Conservation (phyloP, 2,113 vertebrate species). For the Brienomyrus longianalis region DNA sequence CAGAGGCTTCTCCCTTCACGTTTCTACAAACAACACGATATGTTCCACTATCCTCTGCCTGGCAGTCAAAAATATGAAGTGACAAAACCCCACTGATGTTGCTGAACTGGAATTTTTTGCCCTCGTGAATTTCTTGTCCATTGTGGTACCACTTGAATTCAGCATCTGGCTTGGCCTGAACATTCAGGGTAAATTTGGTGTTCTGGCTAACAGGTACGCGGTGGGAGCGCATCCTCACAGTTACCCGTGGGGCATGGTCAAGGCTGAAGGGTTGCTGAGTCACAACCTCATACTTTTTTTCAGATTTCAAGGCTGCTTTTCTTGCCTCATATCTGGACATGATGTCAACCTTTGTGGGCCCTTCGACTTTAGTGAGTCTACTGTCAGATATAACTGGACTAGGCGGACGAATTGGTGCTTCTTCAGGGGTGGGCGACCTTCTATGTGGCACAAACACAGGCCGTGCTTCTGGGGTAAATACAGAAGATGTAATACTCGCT, state of each 20-base stretch:
- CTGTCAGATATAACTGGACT: slow-evolving; percentile 69
- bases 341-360: slow-evolving; percentile 81
- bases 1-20: slow-evolving; percentile 86
- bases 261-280: slow-evolving; percentile 87
- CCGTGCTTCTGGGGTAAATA: slow-evolving; percentile 73
- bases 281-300: slow-evolving; percentile 79
- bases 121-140: slow-evolving; percentile 73
- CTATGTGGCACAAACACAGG: slow-evolving; percentile 71
- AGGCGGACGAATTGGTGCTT: slow-evolving; percentile 67
- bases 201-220: slow-evolving; percentile 74
- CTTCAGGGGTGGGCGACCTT: slow-evolving; percentile 69
- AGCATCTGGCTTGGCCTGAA: slow-evolving; percentile 84
- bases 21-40: slow-evolving; percentile 87
- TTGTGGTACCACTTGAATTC: slow-evolving; percentile 92
- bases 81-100: slow-evolving; percentile 86
- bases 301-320: slow-evolving; percentile 85
- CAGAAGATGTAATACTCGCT: slow-evolving; percentile 49
- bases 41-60: slow-evolving; percentile 82
- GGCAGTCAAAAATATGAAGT: slow-evolving; percentile 81
- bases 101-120: slow-evolving; percentile 77
- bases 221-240: slow-evolving; percentile 92
- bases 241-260: slow-evolving; percentile 84
- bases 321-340: slow-evolving; percentile 89
- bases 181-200: slow-evolving; percentile 84
- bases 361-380: slow-evolving; percentile 71